These are phyloP conservation scores for Scomberomorus guttatus DNA, from an alignment of 2,797 vertebrate genomes.

Conservation along the genomic window DNA sequence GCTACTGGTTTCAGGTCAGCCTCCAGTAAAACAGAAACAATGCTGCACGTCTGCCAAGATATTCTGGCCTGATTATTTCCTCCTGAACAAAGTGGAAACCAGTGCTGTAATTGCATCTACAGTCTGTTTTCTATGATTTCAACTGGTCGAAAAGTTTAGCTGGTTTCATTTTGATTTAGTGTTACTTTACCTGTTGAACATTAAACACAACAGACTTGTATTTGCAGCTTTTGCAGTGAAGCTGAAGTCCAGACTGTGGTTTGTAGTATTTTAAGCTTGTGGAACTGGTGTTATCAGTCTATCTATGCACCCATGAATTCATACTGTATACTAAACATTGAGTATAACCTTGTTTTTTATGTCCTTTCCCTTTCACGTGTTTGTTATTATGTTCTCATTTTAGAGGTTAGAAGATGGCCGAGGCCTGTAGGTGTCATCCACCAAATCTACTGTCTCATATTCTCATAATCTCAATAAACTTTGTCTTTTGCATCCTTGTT, in stretches of 20 bases:
- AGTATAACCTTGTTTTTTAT: not conserved
- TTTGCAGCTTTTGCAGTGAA: too few species aligned
- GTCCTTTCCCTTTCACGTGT: not conserved
- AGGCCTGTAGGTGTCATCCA: not conserved
- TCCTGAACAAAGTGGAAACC: conserved; percentile 24
- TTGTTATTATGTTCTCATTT: not conserved
- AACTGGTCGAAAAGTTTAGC: not conserved
- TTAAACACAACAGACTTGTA: too few species aligned
- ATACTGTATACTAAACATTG: not conserved
- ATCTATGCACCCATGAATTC: not conserved
- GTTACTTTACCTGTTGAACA: too few species aligned
- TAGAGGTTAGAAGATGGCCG: not conserved
- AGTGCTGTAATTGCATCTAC: not conserved
- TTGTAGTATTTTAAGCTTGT: not conserved
- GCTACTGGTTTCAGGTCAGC: conserved; percentile 48
- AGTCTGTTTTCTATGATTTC: not conserved
- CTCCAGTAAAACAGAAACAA: not conserved
- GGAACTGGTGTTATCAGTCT: not conserved
- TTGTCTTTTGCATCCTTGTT: too few species aligned
- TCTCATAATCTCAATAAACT: too few species aligned
- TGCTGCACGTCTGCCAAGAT: conserved; percentile 9
- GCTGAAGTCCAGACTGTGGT: not conserved
- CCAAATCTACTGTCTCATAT: too few species aligned
- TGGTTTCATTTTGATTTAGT: too few species aligned
- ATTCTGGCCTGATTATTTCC: conserved; percentile 12